Base-by-base conservation (phyloP, 2,113 vertebrate species). In the Toxostoma redivivum region DNA sequence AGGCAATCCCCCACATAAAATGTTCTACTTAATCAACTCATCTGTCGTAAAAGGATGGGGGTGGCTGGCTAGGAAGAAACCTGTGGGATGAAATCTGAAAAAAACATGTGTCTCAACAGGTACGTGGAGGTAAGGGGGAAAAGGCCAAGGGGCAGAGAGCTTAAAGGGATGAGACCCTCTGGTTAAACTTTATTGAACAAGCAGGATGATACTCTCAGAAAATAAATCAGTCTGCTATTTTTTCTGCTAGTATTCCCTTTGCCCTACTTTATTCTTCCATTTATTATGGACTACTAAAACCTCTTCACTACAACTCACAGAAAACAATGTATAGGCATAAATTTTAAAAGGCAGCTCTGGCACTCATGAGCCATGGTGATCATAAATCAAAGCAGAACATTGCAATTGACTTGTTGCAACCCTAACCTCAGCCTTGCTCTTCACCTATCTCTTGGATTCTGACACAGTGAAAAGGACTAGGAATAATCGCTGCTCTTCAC, bases 311-410 rank as follows among this genome's bases (percentile, higher is more conserved):
- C 35, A 91, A 71, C 61, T 86, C 57, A 50, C 60, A 61, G 48
- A 64, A 88, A 90, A 86, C 35, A 88, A 90, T 1, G 9, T 19
- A 33, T 4, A 74, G 30, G 28, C 47, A 92, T 58, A 70, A 42
- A 96, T 85, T 92, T 86, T 70, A 74, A 90, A 88, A 94, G 56
- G 45, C 71, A 95, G 25, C n/a, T 80, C 78, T 81, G 64, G 66
- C 80, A 76, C 65, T 90, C 60, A n/a, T 6, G 33, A 93, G 24
- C 45, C 67, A 88, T 0, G 2, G 37, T 21, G 42, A 69, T 30
- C 19, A 0, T 71, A 91, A 96, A 93, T 80, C 74, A 77, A 76
- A 90, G 62, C 35, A 79, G 73, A 73, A 62, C 44, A 12, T 10
- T 57, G 51, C 17, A 66, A 82, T 2, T 47, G 44, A 62, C 77